Base-by-base conservation (phyloP, 2,113 vertebrate genomes). In the Toxotes jaculatrix region DNA sequence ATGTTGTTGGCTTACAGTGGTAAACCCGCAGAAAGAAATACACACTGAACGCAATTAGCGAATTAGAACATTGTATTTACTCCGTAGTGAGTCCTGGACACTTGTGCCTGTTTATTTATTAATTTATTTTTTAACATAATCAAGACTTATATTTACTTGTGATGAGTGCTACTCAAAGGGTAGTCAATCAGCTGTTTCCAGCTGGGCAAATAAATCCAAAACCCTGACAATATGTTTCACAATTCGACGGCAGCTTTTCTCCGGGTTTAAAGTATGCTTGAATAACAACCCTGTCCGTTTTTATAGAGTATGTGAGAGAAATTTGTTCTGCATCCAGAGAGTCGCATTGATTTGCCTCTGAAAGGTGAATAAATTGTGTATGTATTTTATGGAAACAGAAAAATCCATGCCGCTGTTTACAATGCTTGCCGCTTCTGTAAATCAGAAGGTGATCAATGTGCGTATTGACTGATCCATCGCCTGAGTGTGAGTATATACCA, bases 381-480 rank as follows among this genome's bases (percentile, higher is more conserved):
- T 86, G 84, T 80, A 60, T 82, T 93, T 93, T 92, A 92, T 88
- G 87, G 88, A 86, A 89, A 90, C 81, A 82, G 84, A 92, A 93
- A 90, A 92, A 94, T 95, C 93, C 77, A 94, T 95, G 83, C 88
- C 43, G 62, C 91, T 90, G 90, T 94, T 93, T 93, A 92, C 90
- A 91, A 87, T 76, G 89, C 85, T 82, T 77, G 84, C 79, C 64
- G 85, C 78, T 87, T 87, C 82, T 88, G 88, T 94, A 94, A 93
- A 93, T 93, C 84, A 85, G 81, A 84, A 74, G 21, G 63, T 90
- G 87, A 92, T 94, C 90, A 91, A 93, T 92, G 85, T n/a, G 60
- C 5, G 57, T 87, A 93, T 84, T 83, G 88, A 93, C 91, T 86
- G 92, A 92, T 92, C 80, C 77, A 87, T 92, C 70, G 66, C 42